These are phyloP conservation scores for Polypterus bichir DNA, from an alignment of 2,113 vertebrate species.

Conservation along the genomic window DNA sequence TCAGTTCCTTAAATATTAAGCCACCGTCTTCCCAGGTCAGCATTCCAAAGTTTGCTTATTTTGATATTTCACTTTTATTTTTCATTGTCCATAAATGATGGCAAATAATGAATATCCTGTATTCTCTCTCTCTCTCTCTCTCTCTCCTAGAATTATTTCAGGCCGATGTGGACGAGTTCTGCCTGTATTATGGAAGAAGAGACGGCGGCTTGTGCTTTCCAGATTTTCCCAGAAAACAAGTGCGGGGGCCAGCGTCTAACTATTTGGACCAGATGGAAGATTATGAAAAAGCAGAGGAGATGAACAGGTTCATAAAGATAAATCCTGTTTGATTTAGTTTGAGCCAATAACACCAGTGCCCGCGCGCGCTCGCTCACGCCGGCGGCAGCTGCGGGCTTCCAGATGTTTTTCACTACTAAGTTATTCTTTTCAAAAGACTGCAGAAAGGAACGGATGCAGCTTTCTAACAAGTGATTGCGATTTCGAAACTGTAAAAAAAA, in stretches of 20 bases:
- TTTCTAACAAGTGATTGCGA: too few species aligned
- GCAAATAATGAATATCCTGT: too few species aligned
- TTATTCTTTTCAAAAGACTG: not conserved
- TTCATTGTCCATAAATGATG: too few species aligned
- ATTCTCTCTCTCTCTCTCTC: not conserved
- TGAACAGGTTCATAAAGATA: conserved; percentile 81
- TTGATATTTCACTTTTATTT: too few species aligned
- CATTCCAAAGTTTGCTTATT: too few species aligned
- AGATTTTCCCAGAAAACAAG: conserved; percentile 90
- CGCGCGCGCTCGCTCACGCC: too few species aligned
- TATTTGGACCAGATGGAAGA: conserved; percentile 83
- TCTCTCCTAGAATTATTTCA: conserved; percentile 81
- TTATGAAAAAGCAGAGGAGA: conserved; percentile 79
- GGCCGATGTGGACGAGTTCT: conserved; percentile 93
- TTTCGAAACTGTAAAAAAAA: too few species aligned
- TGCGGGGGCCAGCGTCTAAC: conserved; percentile 83
- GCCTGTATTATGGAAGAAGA: conserved; percentile 82
- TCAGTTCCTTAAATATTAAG: too few species aligned
- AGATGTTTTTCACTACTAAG: not conserved
- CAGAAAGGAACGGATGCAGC: not conserved
- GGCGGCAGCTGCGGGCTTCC: not conserved
- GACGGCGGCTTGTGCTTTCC: conserved; percentile 85
- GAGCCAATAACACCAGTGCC: too few species aligned
- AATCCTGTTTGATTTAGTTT: conserved; percentile 40
- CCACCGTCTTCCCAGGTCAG: too few species aligned